Percentiles rank a stretch among this genome's conserved stretches.
Conservation (phyloP, 2,888 invertebrate genomes). For the Rhorus exstirpatorius region DNA sequence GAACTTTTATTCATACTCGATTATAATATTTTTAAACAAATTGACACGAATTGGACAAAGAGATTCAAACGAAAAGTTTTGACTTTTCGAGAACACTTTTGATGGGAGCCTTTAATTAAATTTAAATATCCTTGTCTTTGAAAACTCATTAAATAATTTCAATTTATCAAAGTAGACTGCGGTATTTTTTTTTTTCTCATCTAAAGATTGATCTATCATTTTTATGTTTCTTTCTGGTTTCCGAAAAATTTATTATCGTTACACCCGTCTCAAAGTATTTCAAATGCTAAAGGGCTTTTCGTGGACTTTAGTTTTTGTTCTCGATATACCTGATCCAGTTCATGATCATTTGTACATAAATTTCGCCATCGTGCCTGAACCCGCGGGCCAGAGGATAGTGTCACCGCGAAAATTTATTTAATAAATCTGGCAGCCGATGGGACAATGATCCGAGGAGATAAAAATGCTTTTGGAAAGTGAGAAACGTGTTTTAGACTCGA, state of each 20-base stretch:
- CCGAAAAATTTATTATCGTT: no score
- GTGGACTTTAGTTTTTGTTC: slow-evolving; percentile 3
- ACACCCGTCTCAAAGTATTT: background rate
- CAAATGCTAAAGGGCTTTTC: background rate
- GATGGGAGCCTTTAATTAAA: no score
- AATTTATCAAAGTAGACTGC: no score
- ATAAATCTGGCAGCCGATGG: slow-evolving; percentile 77
- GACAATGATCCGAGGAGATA: slow-evolving; percentile 75
- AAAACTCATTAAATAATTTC: no score
- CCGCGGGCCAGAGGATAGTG: slow-evolving; percentile 70
- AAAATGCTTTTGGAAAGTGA: slow-evolving; percentile 76
- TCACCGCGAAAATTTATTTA: slow-evolving; percentile 79
- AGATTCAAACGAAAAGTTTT: no score
- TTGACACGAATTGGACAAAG: no score
- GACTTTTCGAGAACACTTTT: no score
- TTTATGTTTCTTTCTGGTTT: no score
- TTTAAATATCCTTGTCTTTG: no score
- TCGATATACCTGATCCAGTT: background rate
- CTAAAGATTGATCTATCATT: no score
- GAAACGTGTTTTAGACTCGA: slow-evolving; percentile 69
- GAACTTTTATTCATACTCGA: background rate
- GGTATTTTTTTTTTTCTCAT: no score
- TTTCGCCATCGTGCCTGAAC: slow-evolving; percentile 37
- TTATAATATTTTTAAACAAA: slow-evolving; percentile 18
- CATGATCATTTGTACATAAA: slow-evolving; percentile 31